Evolutionary conservation across 2,888 invertebrate genomes (phyloP), one percentile per base, ranked within the genome.

Genomic region (Hypomecis punctinalis): DNA sequence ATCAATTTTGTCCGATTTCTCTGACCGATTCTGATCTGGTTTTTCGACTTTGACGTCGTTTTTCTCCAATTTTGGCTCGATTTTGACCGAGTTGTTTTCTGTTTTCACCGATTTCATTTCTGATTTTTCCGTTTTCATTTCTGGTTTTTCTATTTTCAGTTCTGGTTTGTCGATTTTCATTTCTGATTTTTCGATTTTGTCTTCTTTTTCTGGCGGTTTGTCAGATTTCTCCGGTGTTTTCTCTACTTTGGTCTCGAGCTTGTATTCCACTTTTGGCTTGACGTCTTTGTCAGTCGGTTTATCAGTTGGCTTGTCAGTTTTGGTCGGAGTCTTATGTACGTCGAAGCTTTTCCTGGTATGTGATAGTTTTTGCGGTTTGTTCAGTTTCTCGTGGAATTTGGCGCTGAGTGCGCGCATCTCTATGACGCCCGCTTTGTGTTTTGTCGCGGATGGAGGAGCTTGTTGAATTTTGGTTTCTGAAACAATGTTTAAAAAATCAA

Each of bases 331-430:
- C 58, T 88, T 88, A 62, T 84, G 86, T 1, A 76, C 75, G 1
- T 91, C 91, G 6, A 83, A 77, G 54, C 88, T 90, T 66, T 91
- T 91, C 42, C 88, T 83, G 49, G 72, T 82, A 13, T 84, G 82
- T 0, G 83, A 72, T 57, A 91, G 79, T 66, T 90, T 91, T 0
- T 88, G 70, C 0, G 86, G 82, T 23, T 80, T 80, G 59, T 80
- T 75, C 0, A 90, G 77, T 66, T 91, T 90, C 9, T 91, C 87
- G 67, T 88, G 88, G 69, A 89, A 91, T 63, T 91, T 91, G 0
- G 90, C 86, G 67, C 92, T 91, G 0, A 93, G 74, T 0, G 93
- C 92, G 72, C 93, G 77, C 93, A 93, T 93, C 68, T 93, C 93
- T 52, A 93, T 93, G 3, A 93, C 93, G 1, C 93, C 93, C 0